Evolutionary conservation across 2,113 vertebrate genomes (phyloP).

Genomic region (Theristicus caerulescens): DNA sequence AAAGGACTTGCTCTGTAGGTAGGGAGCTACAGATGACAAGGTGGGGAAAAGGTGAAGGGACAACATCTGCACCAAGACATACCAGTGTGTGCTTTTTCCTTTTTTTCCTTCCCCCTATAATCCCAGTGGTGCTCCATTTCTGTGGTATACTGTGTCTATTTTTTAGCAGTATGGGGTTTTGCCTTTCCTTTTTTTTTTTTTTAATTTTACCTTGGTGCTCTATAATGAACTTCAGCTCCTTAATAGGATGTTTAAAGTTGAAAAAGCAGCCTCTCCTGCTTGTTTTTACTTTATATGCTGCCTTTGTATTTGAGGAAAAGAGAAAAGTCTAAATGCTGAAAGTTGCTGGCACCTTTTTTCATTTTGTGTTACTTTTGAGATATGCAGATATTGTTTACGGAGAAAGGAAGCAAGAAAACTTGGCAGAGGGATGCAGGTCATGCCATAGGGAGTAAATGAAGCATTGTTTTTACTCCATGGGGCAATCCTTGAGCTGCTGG

Average conservation of each 20-base stretch:
- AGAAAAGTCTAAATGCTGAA: neutral
- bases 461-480: conserved; percentile 26
- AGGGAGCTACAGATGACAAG: neutral
- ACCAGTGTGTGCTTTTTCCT: neutral
- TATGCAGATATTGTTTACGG: neutral
- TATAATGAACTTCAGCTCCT: neutral
- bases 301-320: neutral
- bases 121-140: neutral
- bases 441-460: neutral
- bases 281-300: neutral
- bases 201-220: neutral
- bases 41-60: neutral
- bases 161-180: neutral
- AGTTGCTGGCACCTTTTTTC: neutral
- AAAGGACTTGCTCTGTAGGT: neutral
- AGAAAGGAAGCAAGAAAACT: conserved; percentile 1
- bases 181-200: too few species aligned
- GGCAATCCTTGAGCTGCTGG: neutral
- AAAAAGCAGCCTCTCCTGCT: neutral
- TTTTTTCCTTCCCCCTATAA: neutral
- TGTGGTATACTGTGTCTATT: neutral
- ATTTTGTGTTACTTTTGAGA: neutral
- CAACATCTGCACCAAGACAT: neutral
- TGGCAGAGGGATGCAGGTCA: neutral
- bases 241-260: neutral